Evolutionary conservation across 2,888 invertebrate genomes (phyloP), one percentile per base, ranked within the genome.

Genomic region (Emmelina monodactyla): DNA sequence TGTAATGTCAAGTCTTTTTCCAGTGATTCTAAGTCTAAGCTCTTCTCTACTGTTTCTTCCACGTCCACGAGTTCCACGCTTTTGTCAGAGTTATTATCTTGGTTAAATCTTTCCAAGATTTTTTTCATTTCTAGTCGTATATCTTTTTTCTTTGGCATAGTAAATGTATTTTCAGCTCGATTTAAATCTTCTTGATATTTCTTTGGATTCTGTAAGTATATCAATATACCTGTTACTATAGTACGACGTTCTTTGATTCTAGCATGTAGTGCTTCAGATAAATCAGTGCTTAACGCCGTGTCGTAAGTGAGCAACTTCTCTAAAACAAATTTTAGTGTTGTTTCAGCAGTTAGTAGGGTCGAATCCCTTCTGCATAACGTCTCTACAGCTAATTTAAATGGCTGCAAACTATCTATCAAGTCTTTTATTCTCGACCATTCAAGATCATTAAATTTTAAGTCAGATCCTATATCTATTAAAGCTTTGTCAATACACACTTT

Each of bases 341-440:
- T 43, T 13, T 45, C 45, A 11, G 45, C 44, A 39, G 43, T 47
- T 35, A 44, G 15, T 28, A 44, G 28, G 6, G 35, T 45, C 3
- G 45, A 40, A 19, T 47, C 44, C 37, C 41, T 37, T 37, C 44
- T 42, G 34, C 44, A 45, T 19, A 19, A 19, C 9, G 19, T 19
- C 19, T 19, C 19, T 5, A 19, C 19, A 9, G 19, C 19, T 9
- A 19, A 9, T 19, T 19, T 19, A 6, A 19, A 6, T 19, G 19
- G 19, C 19, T 19, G 19, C 6, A 19, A 19, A 6, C 6, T 19
- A 19, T 19, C 9, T 19, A 6, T 9, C 6, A 19, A 19, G 19
- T 19, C 9, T 5, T n/a, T n/a, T 25, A 11, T 25, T 25, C 25
- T 25, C 11, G n/a, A 25, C 11, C 25, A 9, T 9, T 25, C 9